A percentile compares a stretch with the other conserved stretches of the same genome.
Evolutionary conservation across 2,113 vertebrate species (phyloP).

Genomic region (Chaetodon trifascialis): DNA sequence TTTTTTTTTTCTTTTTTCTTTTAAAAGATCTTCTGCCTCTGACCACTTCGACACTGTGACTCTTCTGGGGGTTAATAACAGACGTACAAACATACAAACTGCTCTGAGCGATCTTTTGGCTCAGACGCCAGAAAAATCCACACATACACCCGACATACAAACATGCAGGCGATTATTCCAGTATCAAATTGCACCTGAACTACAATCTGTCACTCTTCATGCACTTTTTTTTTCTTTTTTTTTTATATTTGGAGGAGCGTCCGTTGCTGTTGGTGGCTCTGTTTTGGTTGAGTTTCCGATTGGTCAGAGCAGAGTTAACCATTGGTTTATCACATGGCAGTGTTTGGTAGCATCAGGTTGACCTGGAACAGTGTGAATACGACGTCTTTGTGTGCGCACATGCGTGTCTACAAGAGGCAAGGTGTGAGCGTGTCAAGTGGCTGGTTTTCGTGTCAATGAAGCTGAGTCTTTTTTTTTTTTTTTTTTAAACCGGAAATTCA

Average conservation of each 20-base stretch:
- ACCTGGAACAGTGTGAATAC: conserved; percentile 47
- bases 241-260: conserved; percentile 11
- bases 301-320: conserved; percentile 33
- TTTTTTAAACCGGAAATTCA: conserved; percentile 13
- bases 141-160: conserved; percentile 42
- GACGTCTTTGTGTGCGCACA: conserved; percentile 39
- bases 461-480: background rate
- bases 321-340: conserved; percentile 66
- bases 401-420: conserved; percentile 56
- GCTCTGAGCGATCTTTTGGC: conserved; percentile 54
- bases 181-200: conserved; percentile 39
- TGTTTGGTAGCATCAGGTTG: conserved; percentile 68
- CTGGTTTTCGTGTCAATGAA: conserved; percentile 55
- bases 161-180: conserved; percentile 63
- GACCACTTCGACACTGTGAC: conserved; percentile 11
- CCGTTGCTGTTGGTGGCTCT: conserved; percentile 14
- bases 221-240: conserved; percentile 42
- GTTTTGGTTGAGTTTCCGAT: conserved; percentile 38
- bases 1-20: background rate
- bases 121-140: conserved; percentile 47
- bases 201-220: conserved; percentile 63
- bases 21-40: conserved; percentile 22
- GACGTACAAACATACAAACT: conserved; percentile 47
- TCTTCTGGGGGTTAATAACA: conserved; percentile 45
- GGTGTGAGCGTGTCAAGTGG: conserved; percentile 54